Evolutionary conservation across 2,797 vertebrate genomes (phyloP), one percentile per base, ranked within the genome.

Genomic region (Crypturellus tataupa): DNA sequence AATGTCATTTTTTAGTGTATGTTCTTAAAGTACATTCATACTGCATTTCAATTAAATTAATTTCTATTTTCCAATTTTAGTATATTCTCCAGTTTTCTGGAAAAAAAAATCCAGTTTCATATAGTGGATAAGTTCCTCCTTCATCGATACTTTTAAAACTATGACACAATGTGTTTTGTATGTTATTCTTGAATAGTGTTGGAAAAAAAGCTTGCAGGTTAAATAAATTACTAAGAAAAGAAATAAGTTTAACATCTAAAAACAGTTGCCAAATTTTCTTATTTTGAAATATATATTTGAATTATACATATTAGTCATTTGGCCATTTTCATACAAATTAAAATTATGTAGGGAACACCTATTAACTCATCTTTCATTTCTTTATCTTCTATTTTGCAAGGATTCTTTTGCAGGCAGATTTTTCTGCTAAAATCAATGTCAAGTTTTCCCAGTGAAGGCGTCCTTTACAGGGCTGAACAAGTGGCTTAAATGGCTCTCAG

Each of bases 171-270:
- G 24, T 85, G 12, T 78, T 97, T 97, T 72, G 5, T 53, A 44
- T 60, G 33, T 88, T 42, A 47, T 79, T 95, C 37, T 33, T 72
- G 33, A 70, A 78, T 29, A 31, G 1, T 46, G 44, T 31, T 59
- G 6, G 40, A 75, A 65, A 86, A 77, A 85, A 67, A 2, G 14
- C 18, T 69, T 77, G 10, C 6, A 65, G 53, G 25, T 68, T 47
- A 83, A 90, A 56, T 65, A 31, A 92, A 11, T 84, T 67, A 76
- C 72, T 94, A 92, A 71, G 5, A n/a, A 86, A 93, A 92, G 15
- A 79, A 70, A 35, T 6, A 79, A 29, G 1, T 64, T 56, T 33
- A 67, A 6, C 53, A 75, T 72, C 94, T 84, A 94, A 80, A 73
- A 70, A 64, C 21, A 47, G 64, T 67, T 35, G 2, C 9, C 40